These are phyloP conservation scores for Phalacrocorax brasilianus DNA, from an alignment of 2,113 vertebrate species.

Conservation along the genomic window DNA sequence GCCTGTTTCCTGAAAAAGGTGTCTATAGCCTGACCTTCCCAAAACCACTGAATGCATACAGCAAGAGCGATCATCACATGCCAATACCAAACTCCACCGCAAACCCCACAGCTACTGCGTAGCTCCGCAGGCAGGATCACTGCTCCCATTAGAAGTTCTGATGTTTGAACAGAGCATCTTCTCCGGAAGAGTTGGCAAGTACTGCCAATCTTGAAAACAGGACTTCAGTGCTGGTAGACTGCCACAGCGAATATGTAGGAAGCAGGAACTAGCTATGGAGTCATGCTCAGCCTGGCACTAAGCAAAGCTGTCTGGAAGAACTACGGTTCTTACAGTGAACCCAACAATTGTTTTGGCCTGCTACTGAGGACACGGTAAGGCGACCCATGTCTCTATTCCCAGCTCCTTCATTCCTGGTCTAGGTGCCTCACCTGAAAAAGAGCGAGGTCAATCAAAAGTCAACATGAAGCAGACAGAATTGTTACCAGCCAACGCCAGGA, in stretches of 20 bases:
- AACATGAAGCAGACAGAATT: not conserved
- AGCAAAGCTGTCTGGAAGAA: not conserved
- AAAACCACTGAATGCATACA: not conserved
- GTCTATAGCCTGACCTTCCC: not conserved
- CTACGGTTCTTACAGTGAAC: not conserved
- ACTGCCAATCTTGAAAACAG: not conserved
- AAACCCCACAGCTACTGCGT: not conserved
- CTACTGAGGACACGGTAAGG: not conserved
- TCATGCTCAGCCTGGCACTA: not conserved
- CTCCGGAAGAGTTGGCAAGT: not conserved
- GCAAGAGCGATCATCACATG: fast-evolving
- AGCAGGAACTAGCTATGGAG: not conserved
- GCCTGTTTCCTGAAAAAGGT: not conserved
- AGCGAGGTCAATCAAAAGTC: not conserved
- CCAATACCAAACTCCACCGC: not conserved
- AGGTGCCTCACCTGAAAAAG: not conserved
- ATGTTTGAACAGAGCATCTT: not conserved
- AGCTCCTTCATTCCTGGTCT: not conserved
- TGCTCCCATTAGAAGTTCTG: not conserved
- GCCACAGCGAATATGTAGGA: not conserved
- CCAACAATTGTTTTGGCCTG: not conserved
- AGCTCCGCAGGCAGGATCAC: not conserved
- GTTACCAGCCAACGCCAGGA: not conserved
- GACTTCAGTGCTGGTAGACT: not conserved
- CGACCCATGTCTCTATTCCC: not conserved